Evolutionary conservation across 1,140 invertebrate genomes (phyloP).

Genomic region (Agraylea sexmaculata): DNA sequence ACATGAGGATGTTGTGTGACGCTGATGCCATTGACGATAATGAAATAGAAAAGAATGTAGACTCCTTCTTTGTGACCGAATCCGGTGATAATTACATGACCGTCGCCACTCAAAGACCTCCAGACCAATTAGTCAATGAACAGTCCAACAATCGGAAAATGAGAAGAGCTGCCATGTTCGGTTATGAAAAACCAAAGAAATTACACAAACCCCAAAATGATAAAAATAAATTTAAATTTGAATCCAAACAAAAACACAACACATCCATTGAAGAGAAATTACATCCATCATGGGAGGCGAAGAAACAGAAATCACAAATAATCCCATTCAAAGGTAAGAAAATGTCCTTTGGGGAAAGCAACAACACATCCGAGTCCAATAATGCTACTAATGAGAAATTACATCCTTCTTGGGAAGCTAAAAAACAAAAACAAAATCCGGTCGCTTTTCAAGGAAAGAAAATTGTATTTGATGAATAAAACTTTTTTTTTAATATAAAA

Average conservation of each 20-base stretch:
- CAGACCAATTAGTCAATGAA: conserved; percentile 21
- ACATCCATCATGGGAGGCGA: conserved; percentile 51
- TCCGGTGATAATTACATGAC: conserved; percentile 45
- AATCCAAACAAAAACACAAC: neutral
- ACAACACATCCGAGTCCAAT: too few species aligned
- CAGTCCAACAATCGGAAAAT: conserved; percentile 26
- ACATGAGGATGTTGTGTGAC: conserved; percentile 21
- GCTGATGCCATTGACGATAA: conserved; percentile 12
- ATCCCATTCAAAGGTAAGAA: conserved; percentile 38
- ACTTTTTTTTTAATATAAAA: conserved; percentile 12
- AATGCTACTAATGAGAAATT: conserved; percentile 32
- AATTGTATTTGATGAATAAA: conserved; percentile 26
- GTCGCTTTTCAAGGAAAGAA: conserved; percentile 32
- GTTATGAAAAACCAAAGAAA: too few species aligned
- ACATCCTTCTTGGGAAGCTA: conserved; percentile 51
- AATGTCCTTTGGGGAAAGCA: conserved; percentile 33
- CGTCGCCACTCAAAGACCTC: conserved; percentile 34
- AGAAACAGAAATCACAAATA: conserved; percentile 36
- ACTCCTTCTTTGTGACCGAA: conserved; percentile 47
- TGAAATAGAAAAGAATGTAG: conserved; percentile 26
- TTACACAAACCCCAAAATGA: too few species aligned
- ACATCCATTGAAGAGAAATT: conserved; percentile 29
- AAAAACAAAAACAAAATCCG: conserved; percentile 36
- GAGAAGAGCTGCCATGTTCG: conserved; percentile 35
- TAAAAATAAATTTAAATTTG: neutral